These are phyloP conservation scores for Phoxinus phoxinus DNA, from an alignment of 2,113 vertebrate genomes.

Conservation along the genomic window DNA sequence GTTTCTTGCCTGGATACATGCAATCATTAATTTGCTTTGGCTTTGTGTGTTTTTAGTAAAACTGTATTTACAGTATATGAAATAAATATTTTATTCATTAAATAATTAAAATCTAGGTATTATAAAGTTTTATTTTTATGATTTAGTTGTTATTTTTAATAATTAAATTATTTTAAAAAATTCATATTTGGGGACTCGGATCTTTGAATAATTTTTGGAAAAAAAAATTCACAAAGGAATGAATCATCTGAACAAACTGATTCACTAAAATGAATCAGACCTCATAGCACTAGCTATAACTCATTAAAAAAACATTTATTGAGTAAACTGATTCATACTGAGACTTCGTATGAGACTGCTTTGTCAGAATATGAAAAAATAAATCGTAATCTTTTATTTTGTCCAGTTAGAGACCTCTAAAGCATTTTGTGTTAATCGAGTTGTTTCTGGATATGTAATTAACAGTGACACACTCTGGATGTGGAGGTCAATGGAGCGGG, in stretches of 20 bases:
- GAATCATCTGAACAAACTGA: neutral
- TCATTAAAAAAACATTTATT: neutral
- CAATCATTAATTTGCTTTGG: neutral
- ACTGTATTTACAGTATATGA: neutral
- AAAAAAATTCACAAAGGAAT: too few relatives aligned
- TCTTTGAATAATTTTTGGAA: too few relatives aligned
- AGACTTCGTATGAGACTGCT: neutral
- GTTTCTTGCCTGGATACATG: neutral
- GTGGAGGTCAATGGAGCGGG: conserved; percentile 30
- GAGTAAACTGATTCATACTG: neutral
- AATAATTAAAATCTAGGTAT: too few relatives aligned
- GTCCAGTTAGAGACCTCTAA: neutral
- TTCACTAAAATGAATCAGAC: neutral
- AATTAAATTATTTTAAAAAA: neutral
- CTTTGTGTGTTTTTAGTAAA: neutral
- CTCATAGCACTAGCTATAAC: neutral
- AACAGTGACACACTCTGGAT: conserved; percentile 35
- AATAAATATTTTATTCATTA: too few relatives aligned
- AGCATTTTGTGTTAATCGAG: neutral
- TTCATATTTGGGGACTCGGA: neutral
- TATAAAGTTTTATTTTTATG: neutral
- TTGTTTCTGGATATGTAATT: conserved; percentile 17
- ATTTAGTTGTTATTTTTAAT: neutral
- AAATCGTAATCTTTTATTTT: conserved; percentile 26
- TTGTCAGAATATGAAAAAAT: neutral